Evolutionary conservation across 2,888 invertebrate genomes (phyloP).

Genomic region (Drosophila sordidula): DNA sequence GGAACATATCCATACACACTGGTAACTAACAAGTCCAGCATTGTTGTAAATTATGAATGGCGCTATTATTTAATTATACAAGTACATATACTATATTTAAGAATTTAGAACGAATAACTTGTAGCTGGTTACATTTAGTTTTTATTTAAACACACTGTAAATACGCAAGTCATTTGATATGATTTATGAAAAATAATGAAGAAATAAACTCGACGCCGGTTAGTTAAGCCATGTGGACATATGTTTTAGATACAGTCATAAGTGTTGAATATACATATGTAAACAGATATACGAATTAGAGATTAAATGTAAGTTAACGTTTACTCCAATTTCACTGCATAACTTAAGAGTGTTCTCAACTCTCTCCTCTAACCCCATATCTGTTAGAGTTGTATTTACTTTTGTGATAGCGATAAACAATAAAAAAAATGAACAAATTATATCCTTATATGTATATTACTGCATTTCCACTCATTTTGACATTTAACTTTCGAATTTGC

Average conservation of each 20-base stretch:
- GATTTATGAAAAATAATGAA: conserved; percentile 54
- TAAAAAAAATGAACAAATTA: conserved; percentile 70
- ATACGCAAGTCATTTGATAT: conserved; percentile 74
- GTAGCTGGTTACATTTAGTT: conserved; percentile 44
- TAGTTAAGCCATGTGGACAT: conserved; percentile 37
- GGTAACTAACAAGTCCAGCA: conserved; percentile 30
- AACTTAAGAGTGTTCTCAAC: conserved; percentile 28
- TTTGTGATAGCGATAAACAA: conserved; percentile 69
- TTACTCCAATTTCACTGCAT: conserved; percentile 31
- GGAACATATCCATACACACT: conserved; percentile 50
- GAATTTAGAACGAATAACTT: conserved; percentile 35
- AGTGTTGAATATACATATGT: conserved; percentile 71
- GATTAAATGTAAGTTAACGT: conserved; percentile 54
- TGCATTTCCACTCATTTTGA: conserved; percentile 39
- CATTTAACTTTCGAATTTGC: conserved; percentile 52
- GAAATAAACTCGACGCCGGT: conserved; percentile 26
- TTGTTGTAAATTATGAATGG: conserved; percentile 32
- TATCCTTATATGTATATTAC: conserved; percentile 30
- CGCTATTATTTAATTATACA: conserved; percentile 28
- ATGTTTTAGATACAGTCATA: conserved; percentile 59
- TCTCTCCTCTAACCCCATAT: conserved; percentile 32
- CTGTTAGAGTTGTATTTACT: conserved; percentile 74
- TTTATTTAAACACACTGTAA: conserved; percentile 51
- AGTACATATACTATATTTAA: conserved; percentile 15
- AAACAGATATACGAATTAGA: conserved; percentile 64